Percentiles rank a stretch among this genome's conserved stretches.
Evolutionary conservation across 2,797 vertebrate genomes (phyloP).

Genomic region (Eupleurogrammus muticus): DNA sequence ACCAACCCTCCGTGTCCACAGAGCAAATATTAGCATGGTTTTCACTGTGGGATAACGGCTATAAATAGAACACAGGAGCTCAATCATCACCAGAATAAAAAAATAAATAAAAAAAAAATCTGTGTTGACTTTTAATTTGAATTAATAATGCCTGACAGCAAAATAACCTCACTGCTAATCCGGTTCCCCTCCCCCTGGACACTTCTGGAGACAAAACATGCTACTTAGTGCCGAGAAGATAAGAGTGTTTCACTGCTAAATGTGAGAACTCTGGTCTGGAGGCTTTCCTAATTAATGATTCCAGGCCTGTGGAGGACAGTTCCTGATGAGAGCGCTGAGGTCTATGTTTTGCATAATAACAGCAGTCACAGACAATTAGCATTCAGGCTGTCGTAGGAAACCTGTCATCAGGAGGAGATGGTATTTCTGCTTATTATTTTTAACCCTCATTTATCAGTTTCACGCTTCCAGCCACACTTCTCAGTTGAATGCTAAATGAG

Average conservation of each 20-base stretch:
- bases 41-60: slow-evolving; percentile 36
- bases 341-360: slow-evolving; percentile 61
- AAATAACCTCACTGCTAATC: slow-evolving; percentile 47
- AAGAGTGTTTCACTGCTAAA: slow-evolving; percentile 21
- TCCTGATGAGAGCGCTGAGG: slow-evolving; percentile 33
- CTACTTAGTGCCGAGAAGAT: slow-evolving; percentile 32
- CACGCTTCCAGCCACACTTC: slow-evolving; percentile 6
- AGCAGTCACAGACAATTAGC: slow-evolving; percentile 50
- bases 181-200: slow-evolving; percentile 49
- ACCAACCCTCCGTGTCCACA: slow-evolving; percentile 28
- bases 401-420: slow-evolving; percentile 31
- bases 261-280: slow-evolving; percentile 33
- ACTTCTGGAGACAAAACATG: slow-evolving; percentile 46
- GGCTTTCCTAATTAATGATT: slow-evolving; percentile 63
- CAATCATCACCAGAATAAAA: slow-evolving; percentile 47
- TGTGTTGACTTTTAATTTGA: slow-evolving; percentile 53
- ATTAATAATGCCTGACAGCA: slow-evolving; percentile 23
- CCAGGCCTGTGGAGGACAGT: slow-evolving; percentile 12
- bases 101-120: slow-evolving; percentile 6
- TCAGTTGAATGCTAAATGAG: not conserved
- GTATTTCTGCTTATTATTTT: slow-evolving; percentile 26
- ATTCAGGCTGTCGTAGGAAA: slow-evolving; percentile 34
- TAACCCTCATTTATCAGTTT: slow-evolving; percentile 15
- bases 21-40: slow-evolving; percentile 60
- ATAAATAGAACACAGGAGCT: slow-evolving; percentile 57